Evolutionary conservation across 2,888 invertebrate species (phyloP), one percentile per base, ranked within the genome.

Genomic region (Erannis defoliaria): DNA sequence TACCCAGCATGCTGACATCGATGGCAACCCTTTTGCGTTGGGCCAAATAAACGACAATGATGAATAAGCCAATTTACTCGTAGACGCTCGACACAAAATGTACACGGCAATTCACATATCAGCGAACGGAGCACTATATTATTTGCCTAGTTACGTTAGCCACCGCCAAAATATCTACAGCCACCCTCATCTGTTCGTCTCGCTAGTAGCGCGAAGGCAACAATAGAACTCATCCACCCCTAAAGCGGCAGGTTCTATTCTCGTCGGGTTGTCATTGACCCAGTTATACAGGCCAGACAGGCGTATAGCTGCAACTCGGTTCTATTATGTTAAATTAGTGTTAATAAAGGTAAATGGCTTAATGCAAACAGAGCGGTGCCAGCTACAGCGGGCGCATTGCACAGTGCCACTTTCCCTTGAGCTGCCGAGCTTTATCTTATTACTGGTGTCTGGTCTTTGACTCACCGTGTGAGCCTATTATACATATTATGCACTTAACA

Each of bases 231-330:
- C 81, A 80, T 84, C 86, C 81, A 85, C 83, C 86, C 90, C 85
- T 85, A 81, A 83, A 86, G 84, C 86, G 78, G 74, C 75, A 78
- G 80, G 80, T 81, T 85, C 90, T 92, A 92, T 90, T 91, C 90
- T 90, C 81, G 83, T 82, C 82, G 77, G 79, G 67, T 83, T 86
- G 89, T 87, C 88, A 91, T 91, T 92, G 92, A 92, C 92, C 92
- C 77, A 91, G 82, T 87, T 92, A 75, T 78, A 67, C 73, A 76
- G 77, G 76, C 75, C 77, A 81, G 81, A 81, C 79, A 74, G 74
- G 74, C 75, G 71, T 73, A 71, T 72, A 77, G 78, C 76, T 86
- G 82, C 85, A 88, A 74, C 79, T 77, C 70, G 79, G 76, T 81
- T 73, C 77, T 79, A 76, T 76, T 80, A 77, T 75, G 76, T 77